Conservation (phyloP, 2,888 invertebrate species). For the Melipona bicolor region DNA sequence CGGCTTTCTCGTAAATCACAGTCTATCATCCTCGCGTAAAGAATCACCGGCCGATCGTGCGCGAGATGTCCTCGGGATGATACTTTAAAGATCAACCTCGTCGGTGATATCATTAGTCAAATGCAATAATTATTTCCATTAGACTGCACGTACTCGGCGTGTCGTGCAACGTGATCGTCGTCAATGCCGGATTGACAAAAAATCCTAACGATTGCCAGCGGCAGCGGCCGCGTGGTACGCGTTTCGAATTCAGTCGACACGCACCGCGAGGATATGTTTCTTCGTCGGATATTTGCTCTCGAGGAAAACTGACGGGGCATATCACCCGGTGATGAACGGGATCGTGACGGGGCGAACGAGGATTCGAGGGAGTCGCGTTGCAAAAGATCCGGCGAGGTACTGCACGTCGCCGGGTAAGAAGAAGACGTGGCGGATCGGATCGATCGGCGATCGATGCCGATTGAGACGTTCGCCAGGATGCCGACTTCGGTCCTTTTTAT, state of each 20-base stretch:
- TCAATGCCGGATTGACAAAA: background rate
- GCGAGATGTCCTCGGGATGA: background rate
- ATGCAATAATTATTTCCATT: background rate
- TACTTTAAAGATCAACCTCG: background rate
- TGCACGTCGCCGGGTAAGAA: conserved; percentile 55
- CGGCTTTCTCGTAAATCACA: too few relatives aligned
- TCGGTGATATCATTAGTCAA: background rate
- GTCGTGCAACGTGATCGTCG: background rate
- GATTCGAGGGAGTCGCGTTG: background rate
- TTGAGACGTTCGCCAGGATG: conserved; percentile 78
- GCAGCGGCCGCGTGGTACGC: background rate
- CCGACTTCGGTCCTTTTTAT: conserved; percentile 67
- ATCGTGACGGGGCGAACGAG: background rate
- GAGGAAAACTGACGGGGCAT: background rate
- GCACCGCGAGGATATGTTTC: too few relatives aligned
- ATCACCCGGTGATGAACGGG: background rate
- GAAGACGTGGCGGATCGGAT: conserved; percentile 66
- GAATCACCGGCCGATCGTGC: background rate
- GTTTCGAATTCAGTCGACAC: background rate
- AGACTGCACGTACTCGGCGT: background rate
- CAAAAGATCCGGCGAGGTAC: conserved; percentile 6
- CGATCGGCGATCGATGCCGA: conserved; percentile 70
- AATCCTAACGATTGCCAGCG: background rate
- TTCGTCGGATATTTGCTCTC: background rate
- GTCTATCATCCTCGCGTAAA: background rate